phyloP scores from a whole-genome alignment of 2,113 vertebrate species.

The Heptranchias perlo region DNA sequence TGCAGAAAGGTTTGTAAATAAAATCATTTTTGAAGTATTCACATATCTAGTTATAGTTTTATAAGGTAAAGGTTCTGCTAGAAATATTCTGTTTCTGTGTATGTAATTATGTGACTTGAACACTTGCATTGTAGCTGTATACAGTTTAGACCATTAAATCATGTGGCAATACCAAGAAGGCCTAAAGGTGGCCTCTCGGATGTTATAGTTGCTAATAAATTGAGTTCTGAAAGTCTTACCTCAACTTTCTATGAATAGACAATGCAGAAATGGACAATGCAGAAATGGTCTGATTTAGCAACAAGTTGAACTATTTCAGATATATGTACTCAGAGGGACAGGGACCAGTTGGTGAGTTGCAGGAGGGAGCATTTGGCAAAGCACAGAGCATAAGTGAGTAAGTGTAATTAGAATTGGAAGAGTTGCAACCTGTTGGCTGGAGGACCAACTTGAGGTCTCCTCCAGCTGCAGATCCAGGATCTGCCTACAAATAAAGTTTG shows the following conservation, averaged over 20 bases:
- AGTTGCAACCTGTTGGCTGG: not conserved
- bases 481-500: not conserved
- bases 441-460: not conserved
- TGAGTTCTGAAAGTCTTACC: not conserved
- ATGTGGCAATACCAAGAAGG: not conserved
- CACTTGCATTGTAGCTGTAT: not conserved
- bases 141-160: not conserved
- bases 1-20: constrained; percentile 33
- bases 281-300: not conserved
- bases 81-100: not conserved
- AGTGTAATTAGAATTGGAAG: not conserved
- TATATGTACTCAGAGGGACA: not conserved
- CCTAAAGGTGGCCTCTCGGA: not conserved
- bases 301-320: not conserved
- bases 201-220: not conserved
- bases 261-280: not conserved
- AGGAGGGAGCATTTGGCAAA: no score
- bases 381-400: not conserved
- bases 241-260: not conserved
- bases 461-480: not conserved
- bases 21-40: not conserved
- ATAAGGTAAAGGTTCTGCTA: not conserved
- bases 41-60: not conserved
- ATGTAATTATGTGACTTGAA: not conserved
- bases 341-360: not conserved